phyloP scores from a whole-genome alignment of 2,888 invertebrate genomes.

The Rutpela maculata region DNA sequence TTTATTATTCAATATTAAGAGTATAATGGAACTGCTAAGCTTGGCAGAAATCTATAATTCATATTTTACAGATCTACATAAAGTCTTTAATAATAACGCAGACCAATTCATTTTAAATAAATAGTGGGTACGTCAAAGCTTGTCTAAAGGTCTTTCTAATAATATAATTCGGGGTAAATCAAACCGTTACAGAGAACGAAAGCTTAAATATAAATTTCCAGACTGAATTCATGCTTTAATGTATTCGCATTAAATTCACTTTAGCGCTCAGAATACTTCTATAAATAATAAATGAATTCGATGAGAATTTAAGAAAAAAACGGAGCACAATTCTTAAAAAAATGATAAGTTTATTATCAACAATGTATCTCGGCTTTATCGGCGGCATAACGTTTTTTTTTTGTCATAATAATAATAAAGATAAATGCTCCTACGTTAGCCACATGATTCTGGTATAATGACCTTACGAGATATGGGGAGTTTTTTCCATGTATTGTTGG shows the following conservation, averaged over 20 bases:
- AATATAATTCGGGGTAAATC: slow-evolving; percentile 7
- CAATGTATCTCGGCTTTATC: too few species aligned
- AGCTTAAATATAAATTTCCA: slow-evolving; percentile 7
- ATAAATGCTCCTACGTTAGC: too few species aligned
- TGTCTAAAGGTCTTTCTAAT: slow-evolving; percentile 7
- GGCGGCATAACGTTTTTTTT: too few species aligned
- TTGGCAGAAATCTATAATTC: slow-evolving; percentile 4
- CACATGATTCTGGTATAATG: too few species aligned
- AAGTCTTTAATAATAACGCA: neutral
- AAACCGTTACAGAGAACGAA: slow-evolving; percentile 7
- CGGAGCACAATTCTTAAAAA: too few species aligned
- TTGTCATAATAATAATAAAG: too few species aligned
- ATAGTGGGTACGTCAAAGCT: slow-evolving; percentile 7
- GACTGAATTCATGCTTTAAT: neutral
- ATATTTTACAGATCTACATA: neutral
- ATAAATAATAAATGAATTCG: neutral
- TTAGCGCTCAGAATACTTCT: neutral
- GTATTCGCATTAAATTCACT: slow-evolving; percentile 1
- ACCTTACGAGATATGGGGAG: too few species aligned
- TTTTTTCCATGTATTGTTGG: too few species aligned
- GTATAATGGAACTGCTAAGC: neutral
- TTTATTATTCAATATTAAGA: neutral
- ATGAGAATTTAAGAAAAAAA: too few species aligned
- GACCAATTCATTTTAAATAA: neutral
- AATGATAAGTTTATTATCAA: too few species aligned